These are phyloP conservation scores for Sepiola atlantica DNA, from an alignment of 2,888 invertebrate species.

Conservation along the genomic window DNA sequence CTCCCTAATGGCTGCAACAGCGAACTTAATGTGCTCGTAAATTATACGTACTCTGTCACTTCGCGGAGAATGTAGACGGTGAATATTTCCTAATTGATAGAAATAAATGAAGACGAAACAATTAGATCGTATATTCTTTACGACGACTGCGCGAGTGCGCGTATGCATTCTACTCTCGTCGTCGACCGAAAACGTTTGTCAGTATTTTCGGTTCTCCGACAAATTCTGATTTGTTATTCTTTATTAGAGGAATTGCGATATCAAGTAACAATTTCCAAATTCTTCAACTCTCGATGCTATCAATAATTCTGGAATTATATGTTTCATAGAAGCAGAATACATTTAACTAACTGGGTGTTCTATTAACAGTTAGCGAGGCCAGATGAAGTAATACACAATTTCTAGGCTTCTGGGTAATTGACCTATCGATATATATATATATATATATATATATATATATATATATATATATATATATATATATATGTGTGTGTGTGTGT, in stretches of 20 bases:
- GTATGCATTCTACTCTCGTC: not conserved
- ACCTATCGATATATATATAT: too few species aligned
- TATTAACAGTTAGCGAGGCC: too few species aligned
- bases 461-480: too few species aligned
- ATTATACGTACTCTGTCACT: not conserved
- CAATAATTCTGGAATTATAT: not conserved
- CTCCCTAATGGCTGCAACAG: not conserved
- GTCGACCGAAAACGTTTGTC: not conserved
- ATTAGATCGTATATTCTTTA: not conserved
- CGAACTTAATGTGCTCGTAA: not conserved
- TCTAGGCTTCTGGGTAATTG: too few species aligned
- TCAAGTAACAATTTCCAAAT: not conserved
- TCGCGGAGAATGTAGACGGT: not conserved
- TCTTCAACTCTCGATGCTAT: not conserved
- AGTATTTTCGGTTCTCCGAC: not conserved
- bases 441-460: too few species aligned
- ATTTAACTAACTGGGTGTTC: too few species aligned
- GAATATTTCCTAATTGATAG: slow-evolving; percentile 6
- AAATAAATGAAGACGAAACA: not conserved
- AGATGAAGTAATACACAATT: too few species aligned
- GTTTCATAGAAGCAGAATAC: too few species aligned
- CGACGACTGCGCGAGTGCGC: not conserved
- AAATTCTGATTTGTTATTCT: not conserved
- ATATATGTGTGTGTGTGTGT: too few species aligned
- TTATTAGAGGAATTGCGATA: not conserved